Evolutionary conservation across 1,140 invertebrate genomes (phyloP).

Genomic region (Periplaneta americana): DNA sequence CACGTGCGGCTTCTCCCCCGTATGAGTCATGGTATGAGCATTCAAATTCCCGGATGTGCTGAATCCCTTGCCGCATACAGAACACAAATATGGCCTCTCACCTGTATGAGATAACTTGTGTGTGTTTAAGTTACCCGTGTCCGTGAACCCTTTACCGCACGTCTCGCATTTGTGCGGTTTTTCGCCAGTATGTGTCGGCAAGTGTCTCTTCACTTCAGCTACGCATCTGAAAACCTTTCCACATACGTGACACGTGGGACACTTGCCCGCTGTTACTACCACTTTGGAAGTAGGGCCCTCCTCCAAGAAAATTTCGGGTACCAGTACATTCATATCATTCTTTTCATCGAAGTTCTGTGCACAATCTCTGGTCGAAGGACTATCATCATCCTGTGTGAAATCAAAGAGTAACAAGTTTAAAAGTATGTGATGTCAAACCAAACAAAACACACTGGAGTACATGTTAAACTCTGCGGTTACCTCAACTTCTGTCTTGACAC

Average conservation of each 20-base stretch:
- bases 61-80: conserved; percentile 40
- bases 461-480: not conserved
- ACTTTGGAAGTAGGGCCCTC: not conserved
- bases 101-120: conserved; percentile 25
- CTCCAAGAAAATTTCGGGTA: not conserved
- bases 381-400: not conserved
- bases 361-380: not conserved
- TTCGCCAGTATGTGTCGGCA: conserved; percentile 54
- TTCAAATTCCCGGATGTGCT: conserved; percentile 40
- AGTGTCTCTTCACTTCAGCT: conserved; percentile 63
- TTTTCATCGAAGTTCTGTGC: not conserved
- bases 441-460: not conserved
- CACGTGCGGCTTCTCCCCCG: conserved; percentile 47
- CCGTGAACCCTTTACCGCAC: not conserved
- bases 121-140: not conserved
- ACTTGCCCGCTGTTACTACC: conserved; percentile 29
- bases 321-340: not conserved
- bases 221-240: conserved; percentile 65
- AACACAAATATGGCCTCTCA: conserved; percentile 46
- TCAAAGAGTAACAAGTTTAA: not conserved
- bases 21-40: conserved; percentile 37
- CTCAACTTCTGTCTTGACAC: not conserved
- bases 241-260: conserved; percentile 59
- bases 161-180: conserved; percentile 41
- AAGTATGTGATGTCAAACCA: not conserved